Evolutionary conservation across 2,113 vertebrate species (phyloP), one percentile per base, ranked within the genome.

Genomic region (Ageneiosus marmoratus): DNA sequence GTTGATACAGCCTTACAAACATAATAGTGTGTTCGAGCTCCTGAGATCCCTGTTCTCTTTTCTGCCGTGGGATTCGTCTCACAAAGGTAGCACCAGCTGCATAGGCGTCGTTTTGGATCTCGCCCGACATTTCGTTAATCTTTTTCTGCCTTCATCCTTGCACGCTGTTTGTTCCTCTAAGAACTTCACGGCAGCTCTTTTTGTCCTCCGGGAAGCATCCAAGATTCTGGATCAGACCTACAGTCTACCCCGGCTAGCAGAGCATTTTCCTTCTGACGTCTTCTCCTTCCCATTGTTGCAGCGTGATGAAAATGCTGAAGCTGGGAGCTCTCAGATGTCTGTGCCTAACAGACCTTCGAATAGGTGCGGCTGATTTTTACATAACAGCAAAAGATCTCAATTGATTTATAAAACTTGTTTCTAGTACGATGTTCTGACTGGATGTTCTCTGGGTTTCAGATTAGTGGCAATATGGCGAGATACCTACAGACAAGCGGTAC

Each of bases 381-480:
- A 44, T 11, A 48, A 13, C 15, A 12, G 29, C 11, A 12, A 16
- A 34, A n/a, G n/a, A n/a, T n/a, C n/a, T n/a, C n/a, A n/a, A 50
- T 48, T 44, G n/a, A 22, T 27, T 16, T 12, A 0, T 41, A 2
- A 22, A 55, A 29, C 5, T 32, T n/a, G 13, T 37, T 44, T 6
- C 22, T 8, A 22, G 3, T 41, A 41, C 37, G 20, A 11, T 48
- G 65, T 46, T 46, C 15, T 55, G 12, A 1, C 18, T 73, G 46
- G 67, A 32, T 80, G 0, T 77, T 41, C 76, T 51, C n/a, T 62
- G 29, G 13, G 51, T 73, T 41, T 29, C 92, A 99, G 98, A 85
- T 92, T 99, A 88, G 79, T 89, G 70, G 83, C 89, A 24, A 90
- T 95, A 0, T 99, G 97, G 97, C 92, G n/a, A 63, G 84, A 93